Percentiles rank a stretch among this genome's conserved stretches.
Evolutionary conservation across 2,797 vertebrate species (phyloP).

Genomic region (Lophius americanus): DNA sequence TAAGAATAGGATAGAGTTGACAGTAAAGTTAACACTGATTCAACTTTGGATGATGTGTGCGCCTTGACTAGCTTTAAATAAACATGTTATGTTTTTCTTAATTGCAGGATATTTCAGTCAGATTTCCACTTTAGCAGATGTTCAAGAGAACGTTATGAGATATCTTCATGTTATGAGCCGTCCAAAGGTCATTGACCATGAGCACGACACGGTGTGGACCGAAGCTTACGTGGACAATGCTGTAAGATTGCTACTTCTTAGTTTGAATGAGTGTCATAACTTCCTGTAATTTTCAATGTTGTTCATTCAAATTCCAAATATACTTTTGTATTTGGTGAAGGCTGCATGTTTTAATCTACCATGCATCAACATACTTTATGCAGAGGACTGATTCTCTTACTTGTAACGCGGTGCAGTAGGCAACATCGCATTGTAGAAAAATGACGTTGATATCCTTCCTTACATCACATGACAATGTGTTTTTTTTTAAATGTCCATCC

Average conservation of each 20-base stretch:
- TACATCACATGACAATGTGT: not conserved
- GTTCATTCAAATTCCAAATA: not conserved
- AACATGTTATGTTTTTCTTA: conserved; percentile 22
- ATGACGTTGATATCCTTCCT: not conserved
- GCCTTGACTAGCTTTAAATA: not conserved
- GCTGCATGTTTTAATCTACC: not conserved
- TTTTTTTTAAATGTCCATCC: conserved; percentile 7
- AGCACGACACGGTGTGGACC: conserved; percentile 96
- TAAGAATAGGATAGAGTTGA: too few species aligned
- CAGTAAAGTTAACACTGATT: too few species aligned
- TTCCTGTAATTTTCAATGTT: not conserved
- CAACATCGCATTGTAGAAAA: not conserved
- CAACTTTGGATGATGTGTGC: not conserved
- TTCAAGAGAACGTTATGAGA: conserved; percentile 98
- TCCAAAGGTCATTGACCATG: conserved; percentile 97
- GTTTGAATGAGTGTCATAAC: not conserved
- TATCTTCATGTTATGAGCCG: conserved; percentile 97
- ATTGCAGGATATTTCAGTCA: conserved; percentile 93
- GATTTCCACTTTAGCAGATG: conserved; percentile 96
- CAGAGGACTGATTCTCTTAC: not conserved
- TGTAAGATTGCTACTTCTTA: conserved; percentile 82
- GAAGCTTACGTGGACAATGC: conserved; percentile 97
- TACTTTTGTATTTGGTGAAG: not conserved
- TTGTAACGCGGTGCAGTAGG: not conserved
- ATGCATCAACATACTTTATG: not conserved